Evolutionary conservation across 2,113 vertebrate genomes (phyloP).

Genomic region (Trichomycterus rosablanca): DNA sequence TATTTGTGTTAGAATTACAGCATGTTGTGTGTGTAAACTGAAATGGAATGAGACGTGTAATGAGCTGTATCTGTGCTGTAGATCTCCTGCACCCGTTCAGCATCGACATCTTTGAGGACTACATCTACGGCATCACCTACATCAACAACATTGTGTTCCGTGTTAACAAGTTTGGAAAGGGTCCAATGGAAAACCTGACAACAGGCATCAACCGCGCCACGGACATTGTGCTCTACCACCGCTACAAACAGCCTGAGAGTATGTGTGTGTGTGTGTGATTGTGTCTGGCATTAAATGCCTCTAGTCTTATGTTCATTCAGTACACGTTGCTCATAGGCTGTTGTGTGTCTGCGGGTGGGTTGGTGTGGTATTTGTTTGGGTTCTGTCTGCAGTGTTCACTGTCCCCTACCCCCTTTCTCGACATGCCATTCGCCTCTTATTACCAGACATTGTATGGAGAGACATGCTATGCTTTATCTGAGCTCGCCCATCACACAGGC

Average conservation of each 20-base stretch:
- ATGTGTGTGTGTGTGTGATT: constrained; percentile 31
- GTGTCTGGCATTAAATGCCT: not conserved
- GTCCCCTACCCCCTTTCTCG: no score
- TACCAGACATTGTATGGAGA: no score
- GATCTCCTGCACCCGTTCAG: constrained; percentile 93
- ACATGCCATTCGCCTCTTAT: no score
- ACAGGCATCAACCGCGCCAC: constrained; percentile 92
- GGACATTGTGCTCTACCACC: constrained; percentile 88
- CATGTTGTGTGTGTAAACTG: no score
- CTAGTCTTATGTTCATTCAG: no score
- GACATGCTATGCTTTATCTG: no score
- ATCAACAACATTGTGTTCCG: constrained; percentile 93
- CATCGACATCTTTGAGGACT: constrained; percentile 96
- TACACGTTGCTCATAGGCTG: constrained; percentile 43
- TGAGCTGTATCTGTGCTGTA: constrained; percentile 42
- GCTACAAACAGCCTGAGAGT: constrained; percentile 95
- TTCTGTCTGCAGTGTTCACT: no score
- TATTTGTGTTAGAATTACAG: no score
- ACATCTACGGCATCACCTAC: constrained; percentile 96
- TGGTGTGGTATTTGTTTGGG: not conserved
- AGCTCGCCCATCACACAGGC: not conserved
- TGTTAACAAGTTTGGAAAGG: constrained; percentile 92
- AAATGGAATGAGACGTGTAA: no score
- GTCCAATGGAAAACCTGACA: constrained; percentile 80
- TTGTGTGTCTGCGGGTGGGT: no score